phyloP scores from a whole-genome alignment of 2,113 vertebrate species.

The Sander lucioperca region DNA sequence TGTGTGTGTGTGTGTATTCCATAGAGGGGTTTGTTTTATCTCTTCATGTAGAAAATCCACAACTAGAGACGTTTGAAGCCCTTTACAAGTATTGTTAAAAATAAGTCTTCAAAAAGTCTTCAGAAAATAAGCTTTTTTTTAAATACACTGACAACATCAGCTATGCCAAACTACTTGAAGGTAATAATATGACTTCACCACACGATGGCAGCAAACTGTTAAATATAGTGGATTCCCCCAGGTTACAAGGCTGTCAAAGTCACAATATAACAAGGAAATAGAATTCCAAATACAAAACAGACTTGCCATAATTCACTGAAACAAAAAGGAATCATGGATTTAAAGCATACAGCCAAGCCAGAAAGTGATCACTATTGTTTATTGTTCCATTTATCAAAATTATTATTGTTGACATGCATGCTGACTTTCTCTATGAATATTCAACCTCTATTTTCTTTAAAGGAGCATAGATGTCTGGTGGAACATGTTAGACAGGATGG shows the following conservation, averaged over 20 bases:
- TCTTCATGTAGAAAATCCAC: too few relatives aligned
- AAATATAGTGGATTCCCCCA: constrained; percentile 11
- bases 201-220: constrained; percentile 68
- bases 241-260: constrained; percentile 9
- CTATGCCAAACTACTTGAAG: neutral
- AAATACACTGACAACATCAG: neutral
- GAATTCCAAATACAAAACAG: constrained; percentile 44
- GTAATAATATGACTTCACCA: constrained; percentile 51
- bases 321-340: neutral
- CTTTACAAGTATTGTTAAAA: neutral
- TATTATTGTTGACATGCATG: neutral
- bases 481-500: constrained; percentile 28
- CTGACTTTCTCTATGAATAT: neutral
- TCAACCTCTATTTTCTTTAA: neutral
- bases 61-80: too few relatives aligned
- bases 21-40: too few relatives aligned
- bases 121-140: too few relatives aligned
- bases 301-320: constrained; percentile 13
- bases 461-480: constrained; percentile 18
- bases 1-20: too few relatives aligned
- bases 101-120: neutral
- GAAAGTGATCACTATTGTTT: neutral
- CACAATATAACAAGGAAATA: constrained; percentile 18
- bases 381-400: constrained; percentile 1
- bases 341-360: neutral